A percentile compares a stretch with the other conserved stretches of the same genome.
Evolutionary conservation across 2,113 vertebrate species (phyloP).

Genomic region (Calonectris borealis): DNA sequence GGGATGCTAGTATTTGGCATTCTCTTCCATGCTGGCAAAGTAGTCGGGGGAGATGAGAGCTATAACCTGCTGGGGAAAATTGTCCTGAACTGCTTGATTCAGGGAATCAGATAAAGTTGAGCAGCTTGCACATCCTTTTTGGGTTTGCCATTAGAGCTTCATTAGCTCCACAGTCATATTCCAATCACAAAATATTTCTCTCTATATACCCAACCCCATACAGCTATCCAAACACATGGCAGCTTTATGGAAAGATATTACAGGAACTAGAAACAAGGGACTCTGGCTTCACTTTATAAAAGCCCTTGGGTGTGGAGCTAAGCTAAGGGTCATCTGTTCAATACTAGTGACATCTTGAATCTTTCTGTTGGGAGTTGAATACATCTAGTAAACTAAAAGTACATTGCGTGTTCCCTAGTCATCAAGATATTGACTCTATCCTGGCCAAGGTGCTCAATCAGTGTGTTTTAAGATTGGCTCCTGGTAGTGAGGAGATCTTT

Average conservation of each 20-base stretch:
- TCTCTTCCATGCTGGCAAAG: not conserved
- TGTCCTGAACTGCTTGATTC: not conserved
- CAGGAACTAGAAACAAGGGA: not conserved
- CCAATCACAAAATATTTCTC: slow-evolving; percentile 1
- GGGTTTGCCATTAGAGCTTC: slow-evolving; percentile 10
- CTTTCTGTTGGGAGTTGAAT: not conserved
- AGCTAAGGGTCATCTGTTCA: not conserved
- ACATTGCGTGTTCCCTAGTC: not conserved
- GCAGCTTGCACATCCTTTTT: not conserved
- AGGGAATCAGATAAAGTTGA: not conserved
- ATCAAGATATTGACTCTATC: not conserved
- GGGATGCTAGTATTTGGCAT: not conserved
- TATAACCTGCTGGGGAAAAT: not conserved
- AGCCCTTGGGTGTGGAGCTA: not conserved
- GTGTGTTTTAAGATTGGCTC: not conserved
- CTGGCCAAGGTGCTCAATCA: not conserved
- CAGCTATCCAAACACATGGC: not conserved
- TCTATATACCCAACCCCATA: not conserved
- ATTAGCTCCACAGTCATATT: not conserved
- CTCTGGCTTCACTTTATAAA: not conserved
- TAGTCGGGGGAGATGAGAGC: not conserved
- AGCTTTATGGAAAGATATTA: not conserved
- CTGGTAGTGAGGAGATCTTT: not conserved
- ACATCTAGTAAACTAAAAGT: not conserved
- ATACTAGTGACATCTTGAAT: not conserved